These are phyloP conservation scores for Actinemys pallida DNA, from an alignment of 2,113 vertebrate genomes.

Conservation along the genomic window DNA sequence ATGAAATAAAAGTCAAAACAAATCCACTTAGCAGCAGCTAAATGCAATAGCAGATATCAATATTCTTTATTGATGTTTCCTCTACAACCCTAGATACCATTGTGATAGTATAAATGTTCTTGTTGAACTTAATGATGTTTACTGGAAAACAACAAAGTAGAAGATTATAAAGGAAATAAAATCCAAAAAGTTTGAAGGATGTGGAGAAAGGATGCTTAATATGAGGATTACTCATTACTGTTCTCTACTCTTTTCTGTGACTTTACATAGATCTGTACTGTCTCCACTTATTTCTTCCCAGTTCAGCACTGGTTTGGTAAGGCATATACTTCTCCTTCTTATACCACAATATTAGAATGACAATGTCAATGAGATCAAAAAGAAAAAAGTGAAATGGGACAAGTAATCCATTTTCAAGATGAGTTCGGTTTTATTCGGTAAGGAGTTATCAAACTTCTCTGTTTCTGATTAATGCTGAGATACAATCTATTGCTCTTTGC, in stretches of 20 bases:
- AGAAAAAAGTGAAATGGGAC: neutral
- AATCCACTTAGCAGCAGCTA: neutral
- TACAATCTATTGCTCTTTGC: neutral
- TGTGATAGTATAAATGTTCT: neutral
- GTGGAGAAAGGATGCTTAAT: neutral
- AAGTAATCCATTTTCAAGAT: conserved; percentile 27
- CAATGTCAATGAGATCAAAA: neutral
- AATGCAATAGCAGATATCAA: neutral
- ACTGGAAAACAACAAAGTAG: neutral
- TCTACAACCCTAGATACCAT: neutral
- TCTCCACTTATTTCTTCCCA: neutral
- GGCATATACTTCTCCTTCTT: conserved; percentile 11
- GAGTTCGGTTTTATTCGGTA: neutral
- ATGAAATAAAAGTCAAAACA: neutral
- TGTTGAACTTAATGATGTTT: neutral
- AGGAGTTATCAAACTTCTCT: neutral
- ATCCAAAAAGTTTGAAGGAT: neutral
- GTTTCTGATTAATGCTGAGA: neutral
- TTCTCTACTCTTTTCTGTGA: neutral
- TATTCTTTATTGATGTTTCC: neutral
- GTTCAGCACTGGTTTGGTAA: neutral
- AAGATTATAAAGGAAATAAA: neutral
- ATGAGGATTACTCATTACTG: neutral
- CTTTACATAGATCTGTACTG: neutral
- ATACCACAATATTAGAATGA: neutral